Evolutionary conservation across 2,113 vertebrate species (phyloP).

Genomic region (Hippocampus comes): DNA sequence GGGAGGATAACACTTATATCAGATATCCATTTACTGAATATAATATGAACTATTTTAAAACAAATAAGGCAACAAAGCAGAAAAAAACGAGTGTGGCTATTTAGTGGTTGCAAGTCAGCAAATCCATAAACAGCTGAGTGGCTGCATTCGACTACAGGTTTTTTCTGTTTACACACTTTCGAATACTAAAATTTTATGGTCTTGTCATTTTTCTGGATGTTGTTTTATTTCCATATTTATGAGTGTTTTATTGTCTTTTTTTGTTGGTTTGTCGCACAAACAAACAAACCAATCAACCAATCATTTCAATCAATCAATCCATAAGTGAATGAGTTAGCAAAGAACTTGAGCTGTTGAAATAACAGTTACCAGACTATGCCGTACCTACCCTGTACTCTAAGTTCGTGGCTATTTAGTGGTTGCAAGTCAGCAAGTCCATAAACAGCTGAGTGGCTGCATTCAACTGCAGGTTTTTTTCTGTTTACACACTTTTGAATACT

Average conservation of each 20-base stretch:
- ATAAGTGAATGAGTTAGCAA: no score
- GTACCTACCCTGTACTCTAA: no score
- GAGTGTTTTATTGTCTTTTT: no score
- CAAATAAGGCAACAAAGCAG: background rate
- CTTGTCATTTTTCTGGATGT: background rate
- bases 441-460: background rate
- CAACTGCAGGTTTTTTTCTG: background rate
- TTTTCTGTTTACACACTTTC: background rate
- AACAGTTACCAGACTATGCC: no score
- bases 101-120: background rate
- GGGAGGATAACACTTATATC: constrained; percentile 9
- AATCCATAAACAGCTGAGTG: background rate
- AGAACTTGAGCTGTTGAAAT: no score
- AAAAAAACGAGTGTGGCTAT: background rate
- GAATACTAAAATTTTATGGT: background rate
- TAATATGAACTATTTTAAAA: background rate
- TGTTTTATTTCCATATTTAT: background rate
- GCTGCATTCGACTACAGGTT: background rate
- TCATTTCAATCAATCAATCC: no score
- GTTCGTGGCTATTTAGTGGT: background rate
- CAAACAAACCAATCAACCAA: no score
- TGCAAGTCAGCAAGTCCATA: background rate
- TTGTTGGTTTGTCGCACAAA: no score
- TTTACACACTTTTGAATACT: background rate
- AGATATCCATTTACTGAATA: background rate